Base-by-base conservation (phyloP, 2,797 vertebrate species). In the Trichosurus vulpecula region DNA sequence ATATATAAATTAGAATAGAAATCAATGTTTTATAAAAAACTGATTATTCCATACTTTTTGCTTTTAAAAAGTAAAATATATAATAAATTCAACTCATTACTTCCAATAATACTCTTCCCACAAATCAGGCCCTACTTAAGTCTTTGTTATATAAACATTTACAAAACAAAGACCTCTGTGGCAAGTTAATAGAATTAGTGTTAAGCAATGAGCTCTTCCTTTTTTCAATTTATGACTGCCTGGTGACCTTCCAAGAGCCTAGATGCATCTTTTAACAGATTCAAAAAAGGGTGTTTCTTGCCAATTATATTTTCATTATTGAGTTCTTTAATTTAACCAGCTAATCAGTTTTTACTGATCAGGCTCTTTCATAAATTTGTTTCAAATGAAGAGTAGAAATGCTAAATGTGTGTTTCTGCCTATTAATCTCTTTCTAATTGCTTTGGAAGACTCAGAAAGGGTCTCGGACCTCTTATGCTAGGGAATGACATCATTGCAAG, bases 401-500 rank as follows among this genome's bases (percentile, higher is more conserved):
- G 29, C 92, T 94, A 96, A 89, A 87, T 92, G 58, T 91, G 53
- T 95, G 95, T 95, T 92, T 51, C 31, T 54, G 74, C 90, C 93
- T 61, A 52, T 54, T 61, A 57, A 93, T 14, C 9, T 27, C 66
- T 53, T 93, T 93, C 94, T 91, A 66, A 94, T 94, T 91, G 91
- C 91, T 74, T 13, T 35, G n/a, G 47, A 93, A 92, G 74, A 66
- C 87, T 91, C 89, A 91, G 92, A 92, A 55, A 31, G 95, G 93
- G 52, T n/a, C 58, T 93, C 56, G 81, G 90, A 94, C 90, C 94
- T 96, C 57, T 97, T 96, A 51, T 0, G 47, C 93, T 95, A 96
- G 90, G 94, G 57, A 90, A 93, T 97, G 95, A 94, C 41, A n/a
- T 97, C 94, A 91, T 29, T 96, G 74, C 90, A 92, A 92, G 66